These are phyloP conservation scores for Ophioninae sp. DNA, from an alignment of 2,888 invertebrate genomes.

Conservation along the genomic window DNA sequence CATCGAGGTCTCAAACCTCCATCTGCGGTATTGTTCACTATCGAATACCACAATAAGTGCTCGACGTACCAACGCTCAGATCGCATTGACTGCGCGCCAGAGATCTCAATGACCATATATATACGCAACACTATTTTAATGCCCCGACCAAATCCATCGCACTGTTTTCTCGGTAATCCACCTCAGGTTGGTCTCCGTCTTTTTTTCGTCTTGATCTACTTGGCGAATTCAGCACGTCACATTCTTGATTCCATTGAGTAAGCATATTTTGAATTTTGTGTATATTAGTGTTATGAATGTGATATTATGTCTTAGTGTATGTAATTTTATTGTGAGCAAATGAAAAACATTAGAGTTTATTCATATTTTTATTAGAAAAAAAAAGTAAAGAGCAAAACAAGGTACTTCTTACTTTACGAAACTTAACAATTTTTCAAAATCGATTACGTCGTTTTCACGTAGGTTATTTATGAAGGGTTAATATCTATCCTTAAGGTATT, in stretches of 20 bases:
- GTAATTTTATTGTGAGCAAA: too few species aligned
- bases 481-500: too few species aligned
- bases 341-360: too few species aligned
- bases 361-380: too few species aligned
- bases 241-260: background rate
- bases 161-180: conserved; percentile 45
- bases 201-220: background rate
- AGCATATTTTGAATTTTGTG: too few species aligned
- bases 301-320: too few species aligned
- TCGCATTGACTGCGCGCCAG: conserved; percentile 70
- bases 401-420: too few species aligned
- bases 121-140: conserved; percentile 1
- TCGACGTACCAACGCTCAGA: conserved; percentile 69
- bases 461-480: too few species aligned
- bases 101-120: conserved; percentile 48
- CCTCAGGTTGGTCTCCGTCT: conserved; percentile 35
- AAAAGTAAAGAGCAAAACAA: too few species aligned
- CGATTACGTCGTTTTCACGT: too few species aligned
- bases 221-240: background rate
- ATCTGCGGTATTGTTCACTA: conserved; percentile 69
- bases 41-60: conserved; percentile 69
- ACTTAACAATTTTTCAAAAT: too few species aligned
- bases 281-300: too few species aligned
- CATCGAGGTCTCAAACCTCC: conserved; percentile 66
- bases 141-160: conserved; percentile 20